These are phyloP conservation scores for Microtus oregoni DNA, from an alignment of 2,113 vertebrate species.

Conservation along the genomic window DNA sequence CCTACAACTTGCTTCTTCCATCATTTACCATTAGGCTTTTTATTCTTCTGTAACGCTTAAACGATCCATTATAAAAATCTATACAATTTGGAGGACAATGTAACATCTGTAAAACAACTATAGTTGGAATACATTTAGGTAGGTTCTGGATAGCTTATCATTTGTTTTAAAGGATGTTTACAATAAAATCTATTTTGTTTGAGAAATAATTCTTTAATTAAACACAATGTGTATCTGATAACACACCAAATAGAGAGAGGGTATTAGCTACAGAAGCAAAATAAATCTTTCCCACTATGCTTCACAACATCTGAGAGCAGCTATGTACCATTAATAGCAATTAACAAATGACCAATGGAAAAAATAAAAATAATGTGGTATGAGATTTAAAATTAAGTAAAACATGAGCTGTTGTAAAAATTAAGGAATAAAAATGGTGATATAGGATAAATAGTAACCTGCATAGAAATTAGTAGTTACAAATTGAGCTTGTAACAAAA, in stretches of 20 bases:
- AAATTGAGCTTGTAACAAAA: background rate
- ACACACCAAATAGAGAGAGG: rapidly evolving
- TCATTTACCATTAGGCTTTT: background rate
- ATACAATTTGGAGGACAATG: background rate
- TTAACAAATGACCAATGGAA: background rate
- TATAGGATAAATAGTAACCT: background rate
- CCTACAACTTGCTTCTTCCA: background rate
- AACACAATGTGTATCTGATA: background rate
- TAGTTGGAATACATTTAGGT: background rate
- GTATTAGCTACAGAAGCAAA: background rate
- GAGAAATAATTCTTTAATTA: background rate
- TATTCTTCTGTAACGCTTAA: background rate
- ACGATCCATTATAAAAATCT: background rate
- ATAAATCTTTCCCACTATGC: background rate
- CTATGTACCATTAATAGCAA: background rate
- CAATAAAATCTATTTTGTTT: background rate
- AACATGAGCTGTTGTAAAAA: background rate
- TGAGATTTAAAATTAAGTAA: background rate
- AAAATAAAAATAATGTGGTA: background rate
- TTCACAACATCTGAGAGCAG: background rate
- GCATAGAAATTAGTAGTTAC: background rate
- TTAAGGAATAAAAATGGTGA: background rate
- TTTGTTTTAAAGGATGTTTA: constrained; percentile 9
- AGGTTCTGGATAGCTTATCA: background rate
- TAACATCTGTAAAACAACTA: background rate